Base-by-base conservation (phyloP, 2,113 vertebrate species). In the Anser cygnoides region DNA sequence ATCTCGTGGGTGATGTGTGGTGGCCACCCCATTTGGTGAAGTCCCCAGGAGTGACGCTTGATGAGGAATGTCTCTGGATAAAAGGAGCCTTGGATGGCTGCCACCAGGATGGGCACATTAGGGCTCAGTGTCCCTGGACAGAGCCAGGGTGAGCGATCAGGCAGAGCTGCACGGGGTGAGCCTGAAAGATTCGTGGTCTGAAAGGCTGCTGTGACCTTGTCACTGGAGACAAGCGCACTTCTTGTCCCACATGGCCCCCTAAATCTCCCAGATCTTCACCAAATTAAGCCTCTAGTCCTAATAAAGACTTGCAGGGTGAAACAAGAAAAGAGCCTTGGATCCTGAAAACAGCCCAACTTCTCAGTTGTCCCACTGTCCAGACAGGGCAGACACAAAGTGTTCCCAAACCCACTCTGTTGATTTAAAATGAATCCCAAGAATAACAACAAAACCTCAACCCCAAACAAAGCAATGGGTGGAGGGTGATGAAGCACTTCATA, bases 361-460 rank as follows among this genome's bases (percentile, higher is more conserved):
- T 87, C 68, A 13, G 35, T 73, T 88, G 49, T 62, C 61, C 73
- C 21, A 13, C 68, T 57, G 20, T 81, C 75, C 63, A 58, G 68
- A 25, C 35, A 61, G 26, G 29, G 23, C 89, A 87, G 77, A 41
- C 58, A 77, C 12, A 26, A 66, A 79, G 16, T 25, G 44, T 61
- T 91, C 41, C 54, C 46, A 90, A 68, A 55, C 14, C 20, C 33
- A 43, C 59, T 90, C 79, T 76, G 54, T 43, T 78, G 83, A 95
- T 92, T 90, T 92, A 74, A 95, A 91, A 76, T 68, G 73, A 95
- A 91, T 89, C 72, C 55, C 52, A 84, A 90, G 77, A 72, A 81
- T 83, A 96, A 87, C 77, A 93, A 39, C 35, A 52, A 72, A 72
- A 37, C 26, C 26, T 29, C n/a, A 37, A 18, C 39, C 41, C 39